These are phyloP conservation scores for Bubalus kerabau DNA, from an alignment of 2,113 vertebrate species.

Conservation along the genomic window DNA sequence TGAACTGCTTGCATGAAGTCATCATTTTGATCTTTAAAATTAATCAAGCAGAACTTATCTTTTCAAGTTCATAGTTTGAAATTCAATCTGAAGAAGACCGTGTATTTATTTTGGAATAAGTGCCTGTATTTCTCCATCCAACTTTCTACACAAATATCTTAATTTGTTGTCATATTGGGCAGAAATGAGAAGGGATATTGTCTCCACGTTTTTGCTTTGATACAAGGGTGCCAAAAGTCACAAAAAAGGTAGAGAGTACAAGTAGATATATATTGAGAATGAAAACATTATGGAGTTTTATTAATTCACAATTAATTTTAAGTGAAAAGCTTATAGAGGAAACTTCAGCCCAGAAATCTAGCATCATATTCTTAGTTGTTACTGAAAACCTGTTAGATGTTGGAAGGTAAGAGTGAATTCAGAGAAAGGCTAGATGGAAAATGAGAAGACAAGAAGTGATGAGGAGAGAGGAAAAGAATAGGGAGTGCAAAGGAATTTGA, in stretches of 20 bases:
- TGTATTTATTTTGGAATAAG: background rate
- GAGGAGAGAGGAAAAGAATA: background rate
- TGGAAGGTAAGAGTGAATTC: background rate
- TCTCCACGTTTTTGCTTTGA: background rate
- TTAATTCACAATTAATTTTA: background rate
- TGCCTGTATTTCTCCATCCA: background rate
- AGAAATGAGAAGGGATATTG: background rate
- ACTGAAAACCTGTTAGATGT: background rate
- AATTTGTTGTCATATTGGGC: background rate
- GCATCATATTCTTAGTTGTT: background rate
- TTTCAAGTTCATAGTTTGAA: background rate
- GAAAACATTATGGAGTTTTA: background rate
- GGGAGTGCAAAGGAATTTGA: background rate
- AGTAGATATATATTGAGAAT: background rate
- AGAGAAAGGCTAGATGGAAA: background rate
- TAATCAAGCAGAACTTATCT: background rate
- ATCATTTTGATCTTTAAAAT: conserved; percentile 2
- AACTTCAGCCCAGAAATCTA: background rate
- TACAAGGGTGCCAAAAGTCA: background rate
- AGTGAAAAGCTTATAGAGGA: background rate
- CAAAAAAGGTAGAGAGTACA: background rate
- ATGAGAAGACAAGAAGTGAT: background rate
- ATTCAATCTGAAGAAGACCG: background rate
- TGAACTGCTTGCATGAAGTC: background rate
- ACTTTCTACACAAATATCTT: background rate